These are phyloP conservation scores for Asbolus verrucosus DNA, from an alignment of 1,140 invertebrate species.

Conservation along the genomic window DNA sequence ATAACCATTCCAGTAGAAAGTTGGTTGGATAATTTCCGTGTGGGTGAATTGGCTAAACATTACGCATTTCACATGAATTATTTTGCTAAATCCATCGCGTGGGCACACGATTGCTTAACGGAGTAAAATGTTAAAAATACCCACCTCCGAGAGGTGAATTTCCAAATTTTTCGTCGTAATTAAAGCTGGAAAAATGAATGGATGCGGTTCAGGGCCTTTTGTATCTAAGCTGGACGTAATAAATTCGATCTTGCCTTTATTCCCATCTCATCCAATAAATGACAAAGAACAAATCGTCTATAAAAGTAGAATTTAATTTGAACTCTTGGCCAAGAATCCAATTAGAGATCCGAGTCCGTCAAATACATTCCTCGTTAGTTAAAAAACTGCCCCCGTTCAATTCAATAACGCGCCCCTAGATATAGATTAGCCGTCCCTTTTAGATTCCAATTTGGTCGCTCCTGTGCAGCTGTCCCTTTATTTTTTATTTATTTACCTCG, in stretches of 20 bases:
- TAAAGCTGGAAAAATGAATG: slow-evolving; percentile 27
- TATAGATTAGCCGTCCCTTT: slow-evolving; percentile 11
- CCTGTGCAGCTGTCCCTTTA: neutral
- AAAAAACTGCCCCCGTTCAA: slow-evolving; percentile 50
- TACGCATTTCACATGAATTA: too few species aligned
- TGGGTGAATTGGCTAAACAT: too few species aligned
- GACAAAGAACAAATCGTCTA: slow-evolving; percentile 56
- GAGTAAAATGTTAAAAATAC: too few species aligned
- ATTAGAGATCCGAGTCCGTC: slow-evolving; percentile 52
- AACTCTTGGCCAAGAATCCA: slow-evolving; percentile 53
- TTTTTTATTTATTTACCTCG: neutral
- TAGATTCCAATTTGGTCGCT: neutral
- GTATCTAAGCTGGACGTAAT: slow-evolving; percentile 16
- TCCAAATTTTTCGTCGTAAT: too few species aligned
- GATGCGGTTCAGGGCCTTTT: neutral
- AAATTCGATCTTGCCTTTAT: slow-evolving; percentile 32
- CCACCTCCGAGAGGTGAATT: too few species aligned
- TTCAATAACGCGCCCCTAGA: slow-evolving; percentile 33
- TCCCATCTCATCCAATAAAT: slow-evolving; percentile 46
- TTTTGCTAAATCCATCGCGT: too few species aligned
- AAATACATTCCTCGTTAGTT: slow-evolving; percentile 56
- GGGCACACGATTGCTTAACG: too few species aligned
- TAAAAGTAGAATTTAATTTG: slow-evolving; percentile 57
- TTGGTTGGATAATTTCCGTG: slow-evolving; percentile 12
- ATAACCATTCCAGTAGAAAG: neutral